Evolutionary conservation across 2,888 invertebrate genomes (phyloP).

Genomic region (Calameuta idolon): DNA sequence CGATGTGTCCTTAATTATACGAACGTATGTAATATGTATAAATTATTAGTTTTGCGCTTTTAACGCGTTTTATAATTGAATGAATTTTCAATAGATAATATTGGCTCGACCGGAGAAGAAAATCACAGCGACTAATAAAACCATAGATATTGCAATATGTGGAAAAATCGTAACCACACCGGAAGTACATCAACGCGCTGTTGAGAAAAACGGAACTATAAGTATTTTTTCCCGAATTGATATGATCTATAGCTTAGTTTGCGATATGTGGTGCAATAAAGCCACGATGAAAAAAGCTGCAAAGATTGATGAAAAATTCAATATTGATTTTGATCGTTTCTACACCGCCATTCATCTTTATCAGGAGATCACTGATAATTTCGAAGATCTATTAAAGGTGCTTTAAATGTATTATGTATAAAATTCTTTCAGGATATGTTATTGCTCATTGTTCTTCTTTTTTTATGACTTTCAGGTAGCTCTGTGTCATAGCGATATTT

Average conservation of each 20-base stretch:
- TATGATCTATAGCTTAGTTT: constrained; percentile 48
- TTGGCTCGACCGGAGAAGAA: constrained; percentile 66
- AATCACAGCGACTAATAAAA: constrained; percentile 68
- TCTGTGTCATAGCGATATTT: constrained; percentile 67
- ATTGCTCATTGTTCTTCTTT: neutral
- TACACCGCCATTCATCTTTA: constrained; percentile 37
- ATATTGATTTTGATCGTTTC: constrained; percentile 54
- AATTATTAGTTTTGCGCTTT: neutral
- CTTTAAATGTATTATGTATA: neutral
- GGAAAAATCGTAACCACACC: constrained; percentile 74
- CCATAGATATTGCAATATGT: constrained; percentile 73
- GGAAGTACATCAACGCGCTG: constrained; percentile 67
- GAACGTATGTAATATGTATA: constrained; percentile 34
- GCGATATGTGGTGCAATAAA: constrained; percentile 55
- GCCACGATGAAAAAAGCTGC: constrained; percentile 56
- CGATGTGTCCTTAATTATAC: constrained; percentile 39
- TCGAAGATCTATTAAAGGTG: neutral
- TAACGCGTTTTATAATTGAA: neutral
- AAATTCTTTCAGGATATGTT: neutral
- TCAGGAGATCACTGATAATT: constrained; percentile 7
- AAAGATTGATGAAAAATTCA: constrained; percentile 56
- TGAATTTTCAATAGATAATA: constrained; percentile 60
- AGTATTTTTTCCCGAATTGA: constrained; percentile 39
- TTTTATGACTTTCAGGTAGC: constrained; percentile 38
- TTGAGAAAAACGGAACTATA: constrained; percentile 67